Percentiles rank a stretch among this genome's conserved stretches.
Conservation (phyloP, 2,888 invertebrate genomes). For the Melipona beecheii region DNA sequence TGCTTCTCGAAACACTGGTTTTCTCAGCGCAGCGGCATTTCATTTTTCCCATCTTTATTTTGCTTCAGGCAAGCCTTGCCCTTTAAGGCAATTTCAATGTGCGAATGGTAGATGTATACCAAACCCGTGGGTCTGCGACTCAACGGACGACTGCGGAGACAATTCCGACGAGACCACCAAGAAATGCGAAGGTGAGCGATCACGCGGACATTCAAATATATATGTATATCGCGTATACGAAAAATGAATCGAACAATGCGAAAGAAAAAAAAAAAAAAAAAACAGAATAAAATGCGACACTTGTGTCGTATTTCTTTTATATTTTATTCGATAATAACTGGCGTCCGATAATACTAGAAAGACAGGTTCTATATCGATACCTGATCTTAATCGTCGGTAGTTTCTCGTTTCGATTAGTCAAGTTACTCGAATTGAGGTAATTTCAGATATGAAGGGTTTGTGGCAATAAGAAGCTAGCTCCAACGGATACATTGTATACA, state of each 20-base stretch:
- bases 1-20: neutral
- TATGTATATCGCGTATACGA: neutral
- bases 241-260: neutral
- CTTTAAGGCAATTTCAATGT: conserved; percentile 91
- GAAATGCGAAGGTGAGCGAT: conserved; percentile 87
- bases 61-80: conserved; percentile 85
- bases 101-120: conserved; percentile 91
- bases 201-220: conserved; percentile 14
- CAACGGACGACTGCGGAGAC: conserved; percentile 91
- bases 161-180: conserved; percentile 91
- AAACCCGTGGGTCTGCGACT: conserved; percentile 91
- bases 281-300: conserved; percentile 2
- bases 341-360: neutral
- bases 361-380: neutral
- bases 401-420: neutral
- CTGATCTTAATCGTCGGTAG: neutral
- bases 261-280: neutral
- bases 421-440: no score
- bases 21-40: conserved; percentile 1
- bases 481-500: neutral
- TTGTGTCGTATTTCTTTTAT: neutral
- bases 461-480: no score
- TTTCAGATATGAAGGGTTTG: no score
- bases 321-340: neutral
- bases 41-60: conserved; percentile 48